Conservation (phyloP, 2,888 invertebrate species). For the Noctua fimbriata region DNA sequence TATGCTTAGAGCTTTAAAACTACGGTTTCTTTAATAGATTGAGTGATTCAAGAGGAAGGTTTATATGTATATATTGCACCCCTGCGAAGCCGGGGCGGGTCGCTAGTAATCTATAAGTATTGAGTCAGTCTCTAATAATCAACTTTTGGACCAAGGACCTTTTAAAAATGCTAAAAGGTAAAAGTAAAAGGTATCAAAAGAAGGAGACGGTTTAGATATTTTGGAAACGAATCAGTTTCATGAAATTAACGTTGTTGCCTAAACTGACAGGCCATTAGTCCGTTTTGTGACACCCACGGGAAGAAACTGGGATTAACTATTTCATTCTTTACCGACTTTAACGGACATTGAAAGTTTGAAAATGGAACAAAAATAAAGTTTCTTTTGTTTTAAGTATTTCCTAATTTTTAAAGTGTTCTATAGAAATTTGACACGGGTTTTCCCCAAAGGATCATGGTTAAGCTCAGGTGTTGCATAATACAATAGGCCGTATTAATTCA, state of each 20-base stretch:
- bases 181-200: background rate
- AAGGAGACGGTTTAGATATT: background rate
- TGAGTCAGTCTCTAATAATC: background rate
- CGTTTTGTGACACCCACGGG: constrained; percentile 15
- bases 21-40: too few relatives aligned
- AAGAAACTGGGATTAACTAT: background rate
- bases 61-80: too few relatives aligned
- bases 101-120: too few relatives aligned
- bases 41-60: too few relatives aligned
- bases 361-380: background rate
- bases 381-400: background rate
- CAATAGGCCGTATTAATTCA: too few relatives aligned
- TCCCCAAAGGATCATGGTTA: background rate
- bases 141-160: background rate
- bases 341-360: background rate
- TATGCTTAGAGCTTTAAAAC: too few relatives aligned
- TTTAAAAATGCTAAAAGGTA: background rate
- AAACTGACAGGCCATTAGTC: constrained; percentile 26
- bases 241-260: constrained; percentile 9
- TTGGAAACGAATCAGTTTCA: constrained; percentile 1
- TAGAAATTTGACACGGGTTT: background rate
- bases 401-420: background rate
- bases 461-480: too few relatives aligned
- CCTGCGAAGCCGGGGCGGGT: too few relatives aligned
- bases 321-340: constrained; percentile 13